Evolutionary conservation across 2,797 vertebrate genomes (phyloP).

Genomic region (Nothura maculosa): DNA sequence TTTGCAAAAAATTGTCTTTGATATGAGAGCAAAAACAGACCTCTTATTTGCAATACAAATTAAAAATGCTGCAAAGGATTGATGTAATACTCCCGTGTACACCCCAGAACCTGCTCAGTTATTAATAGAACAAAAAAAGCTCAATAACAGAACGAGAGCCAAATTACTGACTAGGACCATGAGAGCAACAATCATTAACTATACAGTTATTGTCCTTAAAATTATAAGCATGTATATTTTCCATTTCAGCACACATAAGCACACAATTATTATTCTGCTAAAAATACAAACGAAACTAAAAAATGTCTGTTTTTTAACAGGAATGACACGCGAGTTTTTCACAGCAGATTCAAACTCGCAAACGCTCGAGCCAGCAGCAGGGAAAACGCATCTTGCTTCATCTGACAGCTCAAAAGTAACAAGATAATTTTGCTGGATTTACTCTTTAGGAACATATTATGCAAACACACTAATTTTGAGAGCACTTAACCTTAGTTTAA

Average conservation of each 20-base stretch:
- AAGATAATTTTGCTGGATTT: constrained; percentile 65
- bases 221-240: not conserved
- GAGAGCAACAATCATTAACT: not conserved
- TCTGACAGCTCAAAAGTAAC: constrained; percentile 55
- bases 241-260: not conserved
- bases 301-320: not conserved
- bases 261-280: not conserved
- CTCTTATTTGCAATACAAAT: not conserved
- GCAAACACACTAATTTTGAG: constrained; percentile 68
- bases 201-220: not conserved
- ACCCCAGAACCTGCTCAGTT: not conserved
- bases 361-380: not conserved
- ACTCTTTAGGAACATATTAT: constrained; percentile 63
- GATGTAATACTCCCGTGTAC: not conserved
- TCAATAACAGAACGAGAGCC: not conserved
- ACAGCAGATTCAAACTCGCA: not conserved
- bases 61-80: not conserved
- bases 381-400: not conserved
- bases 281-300: not conserved
- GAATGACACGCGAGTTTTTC: not conserved
- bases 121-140: not conserved
- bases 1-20: not conserved
- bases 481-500: constrained; percentile 59
- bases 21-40: not conserved
- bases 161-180: not conserved